These are phyloP conservation scores for Drosophila elegans DNA, from an alignment of 1,140 invertebrate genomes.

Conservation along the genomic window DNA sequence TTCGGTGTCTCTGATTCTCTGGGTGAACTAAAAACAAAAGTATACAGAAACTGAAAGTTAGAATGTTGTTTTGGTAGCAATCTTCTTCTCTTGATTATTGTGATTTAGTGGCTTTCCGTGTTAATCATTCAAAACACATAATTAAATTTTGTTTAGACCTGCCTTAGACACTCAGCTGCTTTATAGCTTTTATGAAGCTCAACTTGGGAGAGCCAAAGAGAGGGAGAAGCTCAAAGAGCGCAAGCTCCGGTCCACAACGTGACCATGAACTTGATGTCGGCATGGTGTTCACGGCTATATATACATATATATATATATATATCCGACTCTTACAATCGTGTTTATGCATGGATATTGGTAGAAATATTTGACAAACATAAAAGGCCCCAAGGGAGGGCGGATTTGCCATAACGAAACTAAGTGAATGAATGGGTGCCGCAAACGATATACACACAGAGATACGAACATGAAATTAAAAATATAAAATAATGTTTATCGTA, in stretches of 20 bases:
- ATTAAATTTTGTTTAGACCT: conserved; percentile 41
- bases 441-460: conserved; percentile 9
- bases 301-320: conserved; percentile 11
- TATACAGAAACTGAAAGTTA: conserved; percentile 67
- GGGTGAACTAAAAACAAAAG: conserved; percentile 19
- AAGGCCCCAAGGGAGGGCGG: conserved; percentile 28
- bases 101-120: conserved; percentile 34
- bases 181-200: conserved; percentile 26
- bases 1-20: background rate
- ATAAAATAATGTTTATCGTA: background rate
- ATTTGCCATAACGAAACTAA: conserved; percentile 27
- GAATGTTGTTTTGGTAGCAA: conserved; percentile 30
- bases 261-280: conserved; percentile 73
- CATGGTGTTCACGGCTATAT: conserved; percentile 31
- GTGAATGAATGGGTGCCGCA: conserved; percentile 52
- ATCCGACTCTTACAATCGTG: conserved; percentile 16
- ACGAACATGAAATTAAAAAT: conserved; percentile 15
- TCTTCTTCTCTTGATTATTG: conserved; percentile 26
- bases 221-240: conserved; percentile 32
- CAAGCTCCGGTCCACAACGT: conserved; percentile 44
- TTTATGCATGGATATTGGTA: conserved; percentile 30
- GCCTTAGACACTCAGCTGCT: conserved; percentile 32
- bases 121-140: conserved; percentile 41
- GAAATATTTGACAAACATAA: conserved; percentile 43
- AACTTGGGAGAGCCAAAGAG: background rate